Conservation (phyloP, 2,797 vertebrate species). For the Enteromius trimaculatus region DNA sequence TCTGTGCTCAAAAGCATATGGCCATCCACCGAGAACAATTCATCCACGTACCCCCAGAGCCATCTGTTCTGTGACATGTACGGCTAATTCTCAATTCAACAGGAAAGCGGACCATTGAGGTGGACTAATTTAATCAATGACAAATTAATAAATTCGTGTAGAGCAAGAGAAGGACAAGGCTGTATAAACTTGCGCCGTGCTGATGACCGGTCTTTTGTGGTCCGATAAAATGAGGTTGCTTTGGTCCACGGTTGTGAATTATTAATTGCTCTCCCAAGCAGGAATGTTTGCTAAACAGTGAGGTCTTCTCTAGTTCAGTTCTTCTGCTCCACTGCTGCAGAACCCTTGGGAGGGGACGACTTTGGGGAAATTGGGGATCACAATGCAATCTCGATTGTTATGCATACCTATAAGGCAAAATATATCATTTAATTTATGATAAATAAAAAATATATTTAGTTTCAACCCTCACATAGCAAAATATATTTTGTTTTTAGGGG, state of each 20-base stretch:
- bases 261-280: constrained; percentile 84
- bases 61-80: constrained; percentile 44
- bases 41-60: constrained; percentile 31
- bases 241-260: constrained; percentile 82
- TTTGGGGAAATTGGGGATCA: constrained; percentile 35
- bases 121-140: constrained; percentile 44
- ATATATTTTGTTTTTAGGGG: background rate
- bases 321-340: constrained; percentile 82
- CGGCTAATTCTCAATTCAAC: constrained; percentile 21
- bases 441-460: background rate
- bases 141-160: constrained; percentile 39
- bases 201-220: constrained; percentile 66
- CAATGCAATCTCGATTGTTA: background rate
- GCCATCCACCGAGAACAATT: constrained; percentile 36
- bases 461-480: background rate
- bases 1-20: constrained; percentile 15
- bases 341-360: constrained; percentile 75
- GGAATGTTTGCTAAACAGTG: constrained; percentile 85
- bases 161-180: constrained; percentile 31
- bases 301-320: constrained; percentile 85
- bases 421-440: background rate
- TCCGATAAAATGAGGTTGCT: constrained; percentile 77
- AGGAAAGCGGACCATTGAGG: constrained; percentile 22
- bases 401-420: background rate
- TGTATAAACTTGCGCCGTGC: constrained; percentile 18